Conservation (phyloP, 2,888 invertebrate species). For the Caenorhabditis virilis region DNA sequence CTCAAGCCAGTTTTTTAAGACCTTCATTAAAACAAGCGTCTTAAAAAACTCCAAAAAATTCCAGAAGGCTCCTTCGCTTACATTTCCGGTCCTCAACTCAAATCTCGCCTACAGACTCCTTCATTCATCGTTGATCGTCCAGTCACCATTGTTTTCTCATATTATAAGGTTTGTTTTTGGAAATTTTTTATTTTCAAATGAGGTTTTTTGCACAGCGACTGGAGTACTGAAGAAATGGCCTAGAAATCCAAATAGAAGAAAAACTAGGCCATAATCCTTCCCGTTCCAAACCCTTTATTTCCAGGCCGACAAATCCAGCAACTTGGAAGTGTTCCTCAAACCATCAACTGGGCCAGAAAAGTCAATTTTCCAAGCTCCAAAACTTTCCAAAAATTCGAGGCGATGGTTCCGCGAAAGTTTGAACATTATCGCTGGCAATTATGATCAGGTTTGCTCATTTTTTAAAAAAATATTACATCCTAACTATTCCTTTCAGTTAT, state of each 20-base stretch:
- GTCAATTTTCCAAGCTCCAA: slow-evolving; percentile 43
- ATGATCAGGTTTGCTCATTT: slow-evolving; percentile 55
- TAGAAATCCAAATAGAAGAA: no score
- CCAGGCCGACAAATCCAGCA: slow-evolving; percentile 42
- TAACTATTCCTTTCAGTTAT: slow-evolving; percentile 58
- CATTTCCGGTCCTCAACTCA: slow-evolving; percentile 50
- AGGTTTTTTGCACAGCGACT: no score
- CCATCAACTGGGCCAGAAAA: slow-evolving; percentile 42
- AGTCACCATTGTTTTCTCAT: slow-evolving; percentile 61
- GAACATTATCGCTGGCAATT: slow-evolving; percentile 47
- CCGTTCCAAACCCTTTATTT: neutral
- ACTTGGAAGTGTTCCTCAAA: slow-evolving; percentile 49
- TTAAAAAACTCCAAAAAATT: no score
- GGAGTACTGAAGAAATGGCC: no score
- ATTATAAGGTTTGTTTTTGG: slow-evolving; percentile 56
- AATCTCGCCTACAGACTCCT: slow-evolving; percentile 50
- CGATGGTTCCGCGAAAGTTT: slow-evolving; percentile 64
- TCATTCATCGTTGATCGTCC: slow-evolving; percentile 53
- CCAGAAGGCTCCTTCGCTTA: slow-evolving; percentile 60
- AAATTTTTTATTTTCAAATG: no score
- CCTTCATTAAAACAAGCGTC: no score
- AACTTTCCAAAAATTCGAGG: slow-evolving; percentile 39
- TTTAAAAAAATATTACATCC: no score
- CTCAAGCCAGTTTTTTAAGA: no score
- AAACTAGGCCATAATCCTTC: no score